Evolutionary conservation across 2,888 invertebrate species (phyloP).

Genomic region (Aleiodes alternator): DNA sequence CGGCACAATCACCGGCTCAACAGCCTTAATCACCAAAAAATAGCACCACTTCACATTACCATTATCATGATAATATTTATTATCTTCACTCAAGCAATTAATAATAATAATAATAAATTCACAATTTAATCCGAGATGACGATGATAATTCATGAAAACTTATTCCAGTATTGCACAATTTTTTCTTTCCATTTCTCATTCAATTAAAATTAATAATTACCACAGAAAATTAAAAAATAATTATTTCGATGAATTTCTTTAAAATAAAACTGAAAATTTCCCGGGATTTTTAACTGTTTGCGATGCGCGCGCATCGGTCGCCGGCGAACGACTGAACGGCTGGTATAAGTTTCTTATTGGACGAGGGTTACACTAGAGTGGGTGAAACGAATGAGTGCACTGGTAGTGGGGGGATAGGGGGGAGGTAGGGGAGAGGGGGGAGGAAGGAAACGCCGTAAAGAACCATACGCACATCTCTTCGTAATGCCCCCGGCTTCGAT

Average conservation of each 20-base stretch:
- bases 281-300: neutral
- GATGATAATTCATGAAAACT: conserved; percentile 8
- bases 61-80: conserved; percentile 5
- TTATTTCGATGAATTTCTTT: neutral
- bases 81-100: neutral
- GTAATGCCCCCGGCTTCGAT: conserved; percentile 13
- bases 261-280: conserved; percentile 27
- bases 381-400: conserved; percentile 42
- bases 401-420: conserved; percentile 42
- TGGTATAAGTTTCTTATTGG: conserved; percentile 51
- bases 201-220: neutral
- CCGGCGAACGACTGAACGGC: conserved; percentile 70
- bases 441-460: conserved; percentile 36
- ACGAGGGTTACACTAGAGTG: conserved; percentile 41
- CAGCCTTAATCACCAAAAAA: conserved; percentile 22
- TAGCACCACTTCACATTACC: neutral
- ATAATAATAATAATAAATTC: no score
- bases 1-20: conserved; percentile 40
- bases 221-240: neutral
- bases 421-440: conserved; percentile 20
- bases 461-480: conserved; percentile 30
- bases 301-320: conserved; percentile 62
- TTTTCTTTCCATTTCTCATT: no score
- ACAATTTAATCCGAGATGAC: conserved; percentile 19
- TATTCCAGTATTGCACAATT: neutral